Evolutionary conservation across 2,888 invertebrate genomes (phyloP), one percentile per base, ranked within the genome.

Genomic region (Papilio demoleus): DNA sequence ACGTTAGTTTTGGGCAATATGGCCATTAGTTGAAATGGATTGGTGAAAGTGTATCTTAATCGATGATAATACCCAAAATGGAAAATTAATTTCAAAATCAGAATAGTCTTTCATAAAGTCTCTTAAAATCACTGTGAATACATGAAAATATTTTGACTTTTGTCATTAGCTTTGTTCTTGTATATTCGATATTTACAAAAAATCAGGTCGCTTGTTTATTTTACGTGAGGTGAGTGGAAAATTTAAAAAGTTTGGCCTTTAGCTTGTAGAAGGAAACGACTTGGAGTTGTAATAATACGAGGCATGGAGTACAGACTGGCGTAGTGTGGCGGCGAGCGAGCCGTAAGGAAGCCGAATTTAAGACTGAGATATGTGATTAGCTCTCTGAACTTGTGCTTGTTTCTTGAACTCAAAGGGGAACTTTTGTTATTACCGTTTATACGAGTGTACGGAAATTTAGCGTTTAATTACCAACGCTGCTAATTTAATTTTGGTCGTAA

Each of bases 341-440:
- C 64, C 53, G 65, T 70, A 53, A 59, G 71, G 70, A 75, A 74
- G 69, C 71, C 70, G 66, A 72, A 73, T 73, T 72, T 73, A 69
- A 70, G 60, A 66, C 73, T 70, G 71, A 79, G 78, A 77, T 76
- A 76, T 75, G 80, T 86, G 86, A 87, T 88, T 87, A 88, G 83
- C 80, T 79, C 76, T 79, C 78, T 80, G 84, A 86, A 88, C 80
- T 87, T 86, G 72, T 69, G 76, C 79, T 77, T 81, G 79, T 81
- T 83, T 79, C 81, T 80, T 81, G 79, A 81, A 80, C 80, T 78
- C 73, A 56, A 70, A 45, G 77, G 69, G 70, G 76, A 86, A 87
- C 83, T 88, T 86, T 81, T 79, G 83, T 84, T 87, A 85, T 83
- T 85, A 85, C 81, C 81, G 77, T 81, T 84, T 83, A 83, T 79